phyloP scores from a whole-genome alignment of 2,113 vertebrate species.

The Xiphophorus maculatus region DNA sequence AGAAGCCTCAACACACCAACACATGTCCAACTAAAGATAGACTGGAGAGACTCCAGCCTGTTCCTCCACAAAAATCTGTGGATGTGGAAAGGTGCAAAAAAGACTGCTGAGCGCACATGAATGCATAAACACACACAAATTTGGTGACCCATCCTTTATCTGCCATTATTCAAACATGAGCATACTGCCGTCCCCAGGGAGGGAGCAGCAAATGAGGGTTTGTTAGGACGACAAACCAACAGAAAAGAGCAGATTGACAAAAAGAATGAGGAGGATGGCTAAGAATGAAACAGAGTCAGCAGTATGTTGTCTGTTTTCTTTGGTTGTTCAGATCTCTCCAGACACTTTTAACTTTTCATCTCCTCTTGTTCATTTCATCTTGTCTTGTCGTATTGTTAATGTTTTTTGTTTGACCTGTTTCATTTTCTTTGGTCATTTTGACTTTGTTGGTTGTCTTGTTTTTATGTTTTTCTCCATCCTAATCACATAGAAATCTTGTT shows the following conservation, averaged over 20 bases:
- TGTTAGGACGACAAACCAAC: conserved; percentile 49
- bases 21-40: background rate
- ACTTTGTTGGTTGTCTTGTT: too few relatives aligned
- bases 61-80: background rate
- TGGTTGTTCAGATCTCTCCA: too few relatives aligned
- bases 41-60: background rate
- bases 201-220: conserved; percentile 34
- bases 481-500: too few relatives aligned
- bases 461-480: too few relatives aligned
- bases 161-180: conserved; percentile 55
- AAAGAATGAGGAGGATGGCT: background rate
- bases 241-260: conserved; percentile 12
- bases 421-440: too few relatives aligned
- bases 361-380: too few relatives aligned
- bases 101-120: background rate
- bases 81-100: background rate
- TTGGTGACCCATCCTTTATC: conserved; percentile 25
- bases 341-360: too few relatives aligned
- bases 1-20: background rate
- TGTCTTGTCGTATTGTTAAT: too few relatives aligned
- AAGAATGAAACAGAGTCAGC: background rate
- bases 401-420: too few relatives aligned
- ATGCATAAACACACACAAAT: background rate
- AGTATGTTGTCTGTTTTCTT: background rate
- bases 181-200: conserved; percentile 28